These are phyloP conservation scores for Cyanistes caeruleus DNA, from an alignment of 2,113 vertebrate species.

Conservation along the genomic window DNA sequence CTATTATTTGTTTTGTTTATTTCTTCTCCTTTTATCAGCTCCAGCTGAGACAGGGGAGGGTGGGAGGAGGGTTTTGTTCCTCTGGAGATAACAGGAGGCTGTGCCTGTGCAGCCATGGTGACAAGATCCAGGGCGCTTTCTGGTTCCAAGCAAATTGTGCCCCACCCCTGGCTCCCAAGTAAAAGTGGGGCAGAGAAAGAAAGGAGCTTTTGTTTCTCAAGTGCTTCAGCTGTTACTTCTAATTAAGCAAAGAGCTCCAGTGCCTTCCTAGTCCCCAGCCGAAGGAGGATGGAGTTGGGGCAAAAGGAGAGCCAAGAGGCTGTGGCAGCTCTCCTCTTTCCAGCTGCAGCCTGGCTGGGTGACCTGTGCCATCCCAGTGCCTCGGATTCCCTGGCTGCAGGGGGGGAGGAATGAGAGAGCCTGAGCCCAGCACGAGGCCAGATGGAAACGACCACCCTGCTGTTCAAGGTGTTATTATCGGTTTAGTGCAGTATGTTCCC, in stretches of 20 bases:
- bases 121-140: constrained; percentile 63
- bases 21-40: constrained; percentile 54
- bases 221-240: constrained; percentile 63
- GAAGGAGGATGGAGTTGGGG: constrained; percentile 10
- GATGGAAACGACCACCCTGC: constrained; percentile 8
- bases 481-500: constrained; percentile 26
- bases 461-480: constrained; percentile 18
- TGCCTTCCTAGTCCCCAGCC: neutral
- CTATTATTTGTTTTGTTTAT: constrained; percentile 29
- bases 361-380: neutral
- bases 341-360: neutral
- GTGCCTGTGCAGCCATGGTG: constrained; percentile 72
- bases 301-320: neutral
- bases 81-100: constrained; percentile 63
- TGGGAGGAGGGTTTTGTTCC: constrained; percentile 65
- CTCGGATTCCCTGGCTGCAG: constrained; percentile 10
- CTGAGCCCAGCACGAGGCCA: neutral
- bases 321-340: neutral
- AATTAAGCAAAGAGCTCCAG: constrained; percentile 42
- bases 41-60: constrained; percentile 55
- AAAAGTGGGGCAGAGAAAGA: constrained; percentile 59
- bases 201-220: constrained; percentile 67
- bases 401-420: neutral
- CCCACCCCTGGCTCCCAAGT: constrained; percentile 43
- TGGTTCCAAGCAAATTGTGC: constrained; percentile 62